phyloP scores from a whole-genome alignment of 2,888 invertebrate genomes.

The Epinotia brunnichana region DNA sequence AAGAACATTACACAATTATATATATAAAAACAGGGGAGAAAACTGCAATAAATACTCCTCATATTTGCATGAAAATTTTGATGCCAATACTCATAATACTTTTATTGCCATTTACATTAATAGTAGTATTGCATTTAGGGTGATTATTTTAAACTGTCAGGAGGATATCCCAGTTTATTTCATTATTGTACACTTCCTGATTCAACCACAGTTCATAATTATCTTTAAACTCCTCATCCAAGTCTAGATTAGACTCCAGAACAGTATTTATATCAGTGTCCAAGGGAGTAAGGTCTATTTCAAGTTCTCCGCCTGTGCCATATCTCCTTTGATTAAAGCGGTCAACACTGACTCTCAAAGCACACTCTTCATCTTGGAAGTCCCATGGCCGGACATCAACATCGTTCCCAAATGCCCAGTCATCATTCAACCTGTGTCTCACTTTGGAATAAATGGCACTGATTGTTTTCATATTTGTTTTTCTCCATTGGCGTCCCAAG shows the following conservation, averaged over 20 bases:
- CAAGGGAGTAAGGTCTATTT: constrained; percentile 85
- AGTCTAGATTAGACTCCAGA: constrained; percentile 89
- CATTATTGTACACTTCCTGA: constrained; percentile 96
- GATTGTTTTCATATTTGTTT: constrained; percentile 99
- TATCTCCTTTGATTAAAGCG: constrained; percentile 97
- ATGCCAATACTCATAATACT: constrained; percentile 31
- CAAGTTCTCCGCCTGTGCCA: constrained; percentile 80
- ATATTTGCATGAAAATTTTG: constrained; percentile 28
- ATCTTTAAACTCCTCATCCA: constrained; percentile 96
- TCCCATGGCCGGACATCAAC: constrained; percentile 99
- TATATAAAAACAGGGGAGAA: constrained; percentile 26
- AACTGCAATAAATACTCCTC: constrained; percentile 30
- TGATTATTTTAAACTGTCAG: constrained; percentile 60
- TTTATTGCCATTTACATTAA: constrained; percentile 33
- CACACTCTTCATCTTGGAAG: constrained; percentile 98
- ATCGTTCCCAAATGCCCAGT: constrained; percentile 99
- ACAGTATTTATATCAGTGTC: constrained; percentile 93
- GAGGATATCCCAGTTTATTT: constrained; percentile 90
- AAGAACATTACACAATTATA: constrained; percentile 34
- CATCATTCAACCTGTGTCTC: constrained; percentile 97
- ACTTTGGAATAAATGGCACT: constrained; percentile 99
- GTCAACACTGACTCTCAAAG: constrained; percentile 96
- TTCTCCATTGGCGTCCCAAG: constrained; percentile 99
- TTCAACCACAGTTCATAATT: constrained; percentile 98
- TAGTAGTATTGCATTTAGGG: constrained; percentile 28